Conservation (phyloP, 2,113 vertebrate species). For the Fregata magnificens region DNA sequence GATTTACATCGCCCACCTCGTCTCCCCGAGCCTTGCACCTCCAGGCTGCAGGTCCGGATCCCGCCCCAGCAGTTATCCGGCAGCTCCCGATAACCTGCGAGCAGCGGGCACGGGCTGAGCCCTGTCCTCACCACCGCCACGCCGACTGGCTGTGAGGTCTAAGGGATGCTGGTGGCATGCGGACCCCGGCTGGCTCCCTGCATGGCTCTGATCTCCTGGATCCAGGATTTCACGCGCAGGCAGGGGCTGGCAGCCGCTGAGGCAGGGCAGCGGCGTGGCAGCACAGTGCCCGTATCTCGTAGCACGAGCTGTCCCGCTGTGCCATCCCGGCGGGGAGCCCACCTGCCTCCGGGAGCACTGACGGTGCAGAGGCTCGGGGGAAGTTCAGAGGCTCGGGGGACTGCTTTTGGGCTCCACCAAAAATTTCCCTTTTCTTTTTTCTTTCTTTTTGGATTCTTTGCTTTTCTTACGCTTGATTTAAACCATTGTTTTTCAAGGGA, state of each 20-base stretch:
- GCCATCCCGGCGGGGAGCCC: neutral
- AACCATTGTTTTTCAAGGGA: constrained; percentile 58
- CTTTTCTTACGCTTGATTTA: neutral
- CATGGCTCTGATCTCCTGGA: accelerated
- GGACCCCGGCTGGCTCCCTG: neutral
- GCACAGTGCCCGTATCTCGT: accelerated
- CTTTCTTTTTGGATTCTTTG: neutral
- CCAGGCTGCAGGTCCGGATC: neutral
- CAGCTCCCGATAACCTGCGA: neutral
- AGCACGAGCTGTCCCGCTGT: neutral
- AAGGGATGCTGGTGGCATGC: neutral
- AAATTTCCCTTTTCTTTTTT: neutral
- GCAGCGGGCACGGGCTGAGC: neutral
- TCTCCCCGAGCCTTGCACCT: neutral
- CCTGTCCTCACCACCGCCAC: accelerated
- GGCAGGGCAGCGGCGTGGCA: neutral
- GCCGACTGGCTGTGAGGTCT: neutral
- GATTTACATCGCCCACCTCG: constrained; percentile 37
- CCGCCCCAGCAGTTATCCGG: neutral
- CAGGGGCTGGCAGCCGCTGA: neutral
- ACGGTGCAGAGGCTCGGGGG: neutral
- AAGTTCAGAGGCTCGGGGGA: neutral
- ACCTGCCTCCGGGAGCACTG: neutral
- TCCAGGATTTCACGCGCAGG: neutral
- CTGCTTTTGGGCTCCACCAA: neutral